Evolutionary conservation across 2,888 invertebrate genomes (phyloP), one percentile per base, ranked within the genome.

Genomic region (Acleris sparsana): DNA sequence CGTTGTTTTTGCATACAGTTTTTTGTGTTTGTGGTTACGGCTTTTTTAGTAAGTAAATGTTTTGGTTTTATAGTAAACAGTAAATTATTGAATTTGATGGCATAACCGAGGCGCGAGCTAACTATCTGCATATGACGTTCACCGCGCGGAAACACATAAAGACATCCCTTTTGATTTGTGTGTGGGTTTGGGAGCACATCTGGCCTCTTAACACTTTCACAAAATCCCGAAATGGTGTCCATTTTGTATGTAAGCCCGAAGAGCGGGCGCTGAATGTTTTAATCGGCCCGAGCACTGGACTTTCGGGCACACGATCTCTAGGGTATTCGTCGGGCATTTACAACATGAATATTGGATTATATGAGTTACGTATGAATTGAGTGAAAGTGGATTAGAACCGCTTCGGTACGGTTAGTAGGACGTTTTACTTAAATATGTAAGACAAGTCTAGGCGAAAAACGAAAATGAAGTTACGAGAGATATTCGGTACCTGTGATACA

Each of bases 261-360:
- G 39, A 13, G 4, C 39, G 13, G 39, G 13, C 39, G 13, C 46
- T 17, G 46, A 7, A 44, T 17, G 17, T 46, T 46, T 46, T 51
- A 52, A 63, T 53, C 52, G 29, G 29, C 9, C 25, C 9, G 6
- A 33, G 17, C 46, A n/a, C 20, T 11, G 13, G 20, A 39, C 56
- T 57, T 49, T 33, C 51, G 63, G 63, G 25, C 33, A n/a, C 18
- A 25, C 48, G 18, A 43, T 59, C 59, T 53, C 29, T 16, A 16
- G 48, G 64, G 49, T 43, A 59, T 39, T 39, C 25, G 49, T 13
- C 7, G 18, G 53, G 25, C 43, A 49, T 53, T 59, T 49, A 25
- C 43, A 17, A 39, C 48, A 49, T 59, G 59, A 64, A 64, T 59
- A 59, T 25, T 64, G 43, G 48, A 53, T 59, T 33, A 33, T 13